Conservation (phyloP, 1,140 invertebrate species). For the Physella acuta region DNA sequence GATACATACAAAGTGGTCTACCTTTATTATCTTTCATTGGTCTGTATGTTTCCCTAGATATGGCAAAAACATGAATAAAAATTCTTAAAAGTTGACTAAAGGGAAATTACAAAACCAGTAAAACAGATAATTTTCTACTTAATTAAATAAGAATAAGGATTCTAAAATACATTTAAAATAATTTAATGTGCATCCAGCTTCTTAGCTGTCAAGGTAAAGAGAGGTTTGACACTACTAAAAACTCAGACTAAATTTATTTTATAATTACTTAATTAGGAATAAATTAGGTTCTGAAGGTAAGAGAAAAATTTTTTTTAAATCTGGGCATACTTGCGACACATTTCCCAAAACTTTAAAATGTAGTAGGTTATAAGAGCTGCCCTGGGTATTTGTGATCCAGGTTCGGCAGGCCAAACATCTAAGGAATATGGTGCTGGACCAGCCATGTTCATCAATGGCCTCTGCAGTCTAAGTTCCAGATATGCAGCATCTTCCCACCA, state of each 20-base stretch:
- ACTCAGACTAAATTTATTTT: no score
- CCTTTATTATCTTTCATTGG: conserved; percentile 43
- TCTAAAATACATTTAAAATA: no score
- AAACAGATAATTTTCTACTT: no score
- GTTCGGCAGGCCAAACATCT: conserved; percentile 45
- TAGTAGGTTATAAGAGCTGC: conserved; percentile 48
- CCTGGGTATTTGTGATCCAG: conserved; percentile 48
- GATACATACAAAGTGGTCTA: conserved; percentile 54
- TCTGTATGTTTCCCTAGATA: conserved; percentile 16
- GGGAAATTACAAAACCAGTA: no score
- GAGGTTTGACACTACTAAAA: no score
- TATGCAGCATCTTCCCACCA: conserved; percentile 62
- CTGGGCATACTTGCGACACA: conserved; percentile 45
- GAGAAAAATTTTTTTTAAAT: neutral
- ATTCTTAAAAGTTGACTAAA: neutral
- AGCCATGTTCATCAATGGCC: conserved; percentile 57
- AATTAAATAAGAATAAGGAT: no score
- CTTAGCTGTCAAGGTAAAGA: no score
- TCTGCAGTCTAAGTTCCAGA: conserved; percentile 49
- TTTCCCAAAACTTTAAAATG: conserved; percentile 54
- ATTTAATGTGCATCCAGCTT: no score
- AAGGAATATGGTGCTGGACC: conserved; percentile 53
- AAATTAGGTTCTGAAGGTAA: neutral
- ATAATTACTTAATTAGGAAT: neutral
- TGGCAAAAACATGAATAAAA: no score